These are phyloP conservation scores for Valencia hispanica DNA, from an alignment of 2,797 vertebrate genomes.

Conservation along the genomic window DNA sequence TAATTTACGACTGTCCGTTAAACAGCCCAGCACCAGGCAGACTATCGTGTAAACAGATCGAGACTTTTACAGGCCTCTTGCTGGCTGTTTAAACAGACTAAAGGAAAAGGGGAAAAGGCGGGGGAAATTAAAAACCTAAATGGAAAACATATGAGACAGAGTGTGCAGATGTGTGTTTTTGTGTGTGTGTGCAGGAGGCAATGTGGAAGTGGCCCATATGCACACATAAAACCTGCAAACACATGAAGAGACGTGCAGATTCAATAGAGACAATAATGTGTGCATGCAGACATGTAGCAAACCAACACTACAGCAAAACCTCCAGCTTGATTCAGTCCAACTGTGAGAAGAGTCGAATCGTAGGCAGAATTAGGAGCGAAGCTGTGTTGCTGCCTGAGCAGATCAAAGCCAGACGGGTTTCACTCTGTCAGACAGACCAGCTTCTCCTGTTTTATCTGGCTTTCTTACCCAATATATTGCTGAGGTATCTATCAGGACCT, in stretches of 20 bases:
- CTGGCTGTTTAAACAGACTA: constrained; percentile 80
- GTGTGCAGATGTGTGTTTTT: constrained; percentile 28
- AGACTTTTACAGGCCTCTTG: constrained; percentile 74
- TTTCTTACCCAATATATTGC: constrained; percentile 48
- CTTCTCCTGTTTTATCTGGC: constrained; percentile 45
- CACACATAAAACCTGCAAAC: constrained; percentile 64
- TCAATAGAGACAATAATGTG: constrained; percentile 16
- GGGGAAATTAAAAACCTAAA: constrained; percentile 90
- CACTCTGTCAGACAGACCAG: constrained; percentile 60
- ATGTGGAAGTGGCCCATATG: constrained; percentile 84
- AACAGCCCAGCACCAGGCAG: constrained; percentile 78
- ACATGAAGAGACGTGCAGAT: constrained; percentile 46
- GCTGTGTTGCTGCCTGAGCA: constrained; percentile 86
- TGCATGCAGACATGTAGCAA: constrained; percentile 34
- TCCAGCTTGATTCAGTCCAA: constrained; percentile 83
- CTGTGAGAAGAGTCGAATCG: constrained; percentile 89
- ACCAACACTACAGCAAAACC: constrained; percentile 66
- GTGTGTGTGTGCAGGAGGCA: constrained; percentile 58
- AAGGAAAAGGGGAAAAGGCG: constrained; percentile 89
- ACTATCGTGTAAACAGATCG: constrained; percentile 80
- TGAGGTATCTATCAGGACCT: constrained; percentile 18
- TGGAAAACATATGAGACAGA: constrained; percentile 79
- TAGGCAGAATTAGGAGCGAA: constrained; percentile 89
- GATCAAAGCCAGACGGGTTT: constrained; percentile 92
- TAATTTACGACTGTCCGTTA: constrained; percentile 78